Percentiles rank a stretch among this genome's conserved stretches.
Conservation (phyloP, 2,113 vertebrate genomes). For the Chaetops frenatus region DNA sequence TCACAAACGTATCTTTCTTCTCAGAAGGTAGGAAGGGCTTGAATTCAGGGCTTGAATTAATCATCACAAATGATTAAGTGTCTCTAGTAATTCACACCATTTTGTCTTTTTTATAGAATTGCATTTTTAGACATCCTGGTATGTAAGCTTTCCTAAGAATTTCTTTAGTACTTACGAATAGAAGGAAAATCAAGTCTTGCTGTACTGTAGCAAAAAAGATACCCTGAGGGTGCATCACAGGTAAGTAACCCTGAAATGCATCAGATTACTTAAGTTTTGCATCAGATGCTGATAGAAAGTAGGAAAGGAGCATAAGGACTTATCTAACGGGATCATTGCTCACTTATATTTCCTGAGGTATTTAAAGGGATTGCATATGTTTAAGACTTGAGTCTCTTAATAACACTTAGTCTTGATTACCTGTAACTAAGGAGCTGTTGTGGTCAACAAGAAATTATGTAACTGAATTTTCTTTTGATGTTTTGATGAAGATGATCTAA, state of each 20-base stretch:
- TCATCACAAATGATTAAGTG: neutral
- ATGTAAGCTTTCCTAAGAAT: neutral
- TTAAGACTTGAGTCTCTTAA: neutral
- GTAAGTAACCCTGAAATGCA: neutral
- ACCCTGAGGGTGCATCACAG: neutral
- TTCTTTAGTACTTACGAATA: neutral
- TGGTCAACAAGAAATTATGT: neutral
- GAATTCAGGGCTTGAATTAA: neutral
- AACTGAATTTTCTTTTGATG: neutral
- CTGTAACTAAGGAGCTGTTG: neutral
- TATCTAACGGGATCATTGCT: neutral
- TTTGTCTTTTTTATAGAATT: neutral
- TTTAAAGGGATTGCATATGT: neutral
- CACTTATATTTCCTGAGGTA: neutral
- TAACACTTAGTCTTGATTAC: neutral
- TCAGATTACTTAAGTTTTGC: neutral
- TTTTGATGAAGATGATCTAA: neutral
- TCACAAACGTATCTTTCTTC: neutral
- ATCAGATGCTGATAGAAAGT: neutral
- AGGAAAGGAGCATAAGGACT: neutral
- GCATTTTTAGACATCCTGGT: neutral
- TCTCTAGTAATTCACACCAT: neutral
- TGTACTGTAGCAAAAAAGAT: neutral
- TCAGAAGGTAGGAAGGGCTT: neutral
- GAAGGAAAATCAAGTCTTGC: neutral